Evolutionary conservation across 2,113 vertebrate genomes (phyloP), one percentile per base, ranked within the genome.

Genomic region (Callipepla californica): DNA sequence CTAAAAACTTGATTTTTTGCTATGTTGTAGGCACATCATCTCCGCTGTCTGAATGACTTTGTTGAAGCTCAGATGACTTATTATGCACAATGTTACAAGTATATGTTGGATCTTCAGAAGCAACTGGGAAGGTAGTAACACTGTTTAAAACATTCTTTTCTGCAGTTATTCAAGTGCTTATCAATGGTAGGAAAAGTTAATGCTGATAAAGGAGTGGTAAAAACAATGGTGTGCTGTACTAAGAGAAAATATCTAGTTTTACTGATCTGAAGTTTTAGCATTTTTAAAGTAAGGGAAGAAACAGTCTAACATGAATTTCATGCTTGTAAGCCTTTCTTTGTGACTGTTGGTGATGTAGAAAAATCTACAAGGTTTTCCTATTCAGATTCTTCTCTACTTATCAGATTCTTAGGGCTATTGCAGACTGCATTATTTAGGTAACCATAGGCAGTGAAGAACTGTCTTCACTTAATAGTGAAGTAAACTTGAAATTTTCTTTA

Each of bases 51-150:
- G 97, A 99, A 99, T 88, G 99, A 99, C 96, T 99, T 99, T 96
- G 99, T 99, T 69, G 99, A 99, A 97, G 99, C 99, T 59, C 99
- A 99, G 96, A 98, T 98, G 92, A 99, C 98, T 6, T 99, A 99
- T 92, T 99, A 99, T 80, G 99, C 99, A 69, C 99, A 99, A 66
- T 99, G 98, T 97, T 99, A 99, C 97, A 99, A 99, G 81, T 99
- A 99, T 91, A 99, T 99, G 99, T 97, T 99, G 97, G 99, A 99
- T 90, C 99, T 99, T 36, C 99, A 99, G 73, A 99, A 99, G 95
- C 99, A 99, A 83, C 98, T 99, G 89, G 99, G 99, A 98, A 99
- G 99, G 99, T 99, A 94, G 82, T 50, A 91, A 68, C 21, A 42
- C 65, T 91, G 58, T 72, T 38, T 53, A 30, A 53, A 53, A 30